Percentiles rank a stretch among this genome's conserved stretches.
These are phyloP conservation scores for Cephus pygmeus DNA, from an alignment of 2,888 invertebrate species.

Conservation along the genomic window DNA sequence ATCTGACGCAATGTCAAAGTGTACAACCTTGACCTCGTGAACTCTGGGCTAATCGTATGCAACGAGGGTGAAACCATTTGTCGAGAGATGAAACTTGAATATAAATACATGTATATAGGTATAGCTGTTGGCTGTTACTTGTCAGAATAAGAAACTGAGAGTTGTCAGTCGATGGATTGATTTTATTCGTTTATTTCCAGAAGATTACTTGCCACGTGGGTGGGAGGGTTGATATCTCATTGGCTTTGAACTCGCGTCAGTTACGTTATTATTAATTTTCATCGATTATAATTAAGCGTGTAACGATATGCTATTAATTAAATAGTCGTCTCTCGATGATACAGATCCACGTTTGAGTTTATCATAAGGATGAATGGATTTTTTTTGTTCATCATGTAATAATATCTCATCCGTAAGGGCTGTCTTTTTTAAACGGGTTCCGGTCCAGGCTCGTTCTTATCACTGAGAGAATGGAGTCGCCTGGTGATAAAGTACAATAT, in stretches of 20 bases:
- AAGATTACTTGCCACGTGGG: not conserved
- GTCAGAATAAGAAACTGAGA: not conserved
- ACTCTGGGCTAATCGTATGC: not conserved
- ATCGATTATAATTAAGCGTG: constrained; percentile 7
- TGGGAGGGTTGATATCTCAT: not conserved
- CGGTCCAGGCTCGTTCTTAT: not conserved
- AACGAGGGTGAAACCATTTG: not conserved
- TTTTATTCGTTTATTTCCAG: not conserved
- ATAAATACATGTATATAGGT: not conserved
- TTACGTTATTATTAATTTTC: not conserved
- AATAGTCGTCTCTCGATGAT: not conserved
- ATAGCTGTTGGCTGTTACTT: not conserved
- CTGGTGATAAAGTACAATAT: not conserved
- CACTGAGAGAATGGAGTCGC: not conserved
- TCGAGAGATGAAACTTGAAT: not conserved
- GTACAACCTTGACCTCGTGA: not conserved
- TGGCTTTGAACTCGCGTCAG: not conserved
- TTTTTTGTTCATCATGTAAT: not conserved
- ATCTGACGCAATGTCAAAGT: not conserved
- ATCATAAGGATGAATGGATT: not conserved
- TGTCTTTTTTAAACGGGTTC: not conserved
- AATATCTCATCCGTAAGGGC: not conserved
- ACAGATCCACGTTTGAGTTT: not conserved
- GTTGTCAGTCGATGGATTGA: not conserved
- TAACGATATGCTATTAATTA: constrained; percentile 2